Evolutionary conservation across 2,113 vertebrate genomes (phyloP).

Genomic region (Paedocypris sp.): DNA sequence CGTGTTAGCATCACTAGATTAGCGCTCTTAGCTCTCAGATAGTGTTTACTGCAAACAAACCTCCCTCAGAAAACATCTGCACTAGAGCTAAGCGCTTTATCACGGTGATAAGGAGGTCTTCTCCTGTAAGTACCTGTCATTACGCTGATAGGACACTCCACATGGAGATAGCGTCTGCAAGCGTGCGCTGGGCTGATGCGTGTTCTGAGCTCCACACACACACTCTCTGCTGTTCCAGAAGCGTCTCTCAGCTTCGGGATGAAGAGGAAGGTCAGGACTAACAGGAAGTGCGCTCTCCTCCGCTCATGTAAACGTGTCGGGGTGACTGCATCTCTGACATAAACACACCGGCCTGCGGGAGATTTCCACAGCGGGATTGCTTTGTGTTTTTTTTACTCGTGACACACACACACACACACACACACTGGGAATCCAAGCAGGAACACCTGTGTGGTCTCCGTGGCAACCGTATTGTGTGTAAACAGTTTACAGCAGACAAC

Average conservation of each 20-base stretch:
- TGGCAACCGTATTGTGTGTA: constrained; percentile 41
- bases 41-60: neutral
- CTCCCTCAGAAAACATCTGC: neutral
- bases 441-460: constrained; percentile 54
- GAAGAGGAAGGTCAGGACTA: constrained; percentile 47
- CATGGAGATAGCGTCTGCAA: neutral
- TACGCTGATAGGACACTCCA: neutral
- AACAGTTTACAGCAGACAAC: constrained; percentile 52
- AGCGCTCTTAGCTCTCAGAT: neutral
- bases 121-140: constrained; percentile 7
- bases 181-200: neutral
- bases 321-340: constrained; percentile 43
- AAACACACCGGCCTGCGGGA: constrained; percentile 53
- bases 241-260: no score
- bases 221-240: no score
- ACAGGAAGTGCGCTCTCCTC: constrained; percentile 54
- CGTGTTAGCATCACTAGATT: no score
- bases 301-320: constrained; percentile 55
- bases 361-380: constrained; percentile 37
- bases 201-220: no score
- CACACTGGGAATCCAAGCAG: constrained; percentile 51
- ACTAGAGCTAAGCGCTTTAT: constrained; percentile 18
- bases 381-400: constrained; percentile 22
- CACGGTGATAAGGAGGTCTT: neutral
- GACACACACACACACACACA: neutral